These are phyloP conservation scores for Zele albiditarsus DNA, from an alignment of 2,888 invertebrate species.

Conservation along the genomic window DNA sequence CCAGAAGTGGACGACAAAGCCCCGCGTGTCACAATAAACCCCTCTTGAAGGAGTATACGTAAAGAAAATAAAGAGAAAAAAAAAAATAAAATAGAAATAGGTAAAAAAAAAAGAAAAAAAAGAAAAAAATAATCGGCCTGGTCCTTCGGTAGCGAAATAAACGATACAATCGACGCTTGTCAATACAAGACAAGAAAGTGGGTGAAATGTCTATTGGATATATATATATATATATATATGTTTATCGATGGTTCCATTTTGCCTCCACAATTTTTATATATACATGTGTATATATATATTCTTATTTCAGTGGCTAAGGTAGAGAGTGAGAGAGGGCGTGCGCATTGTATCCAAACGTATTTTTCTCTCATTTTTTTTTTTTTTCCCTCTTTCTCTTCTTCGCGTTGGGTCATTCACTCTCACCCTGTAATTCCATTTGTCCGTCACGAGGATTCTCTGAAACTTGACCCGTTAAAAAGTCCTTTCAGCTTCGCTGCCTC, in stretches of 20 bases:
- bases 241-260: background rate
- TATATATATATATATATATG: conserved; percentile 6
- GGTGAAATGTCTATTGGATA: conserved; percentile 24
- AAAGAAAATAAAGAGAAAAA: conserved; percentile 27
- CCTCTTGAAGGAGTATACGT: conserved; percentile 37
- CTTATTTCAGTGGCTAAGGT: background rate
- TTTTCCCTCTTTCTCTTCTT: background rate
- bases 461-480: conserved; percentile 71
- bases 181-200: conserved; percentile 53
- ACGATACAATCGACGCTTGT: conserved; percentile 66
- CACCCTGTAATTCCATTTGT: conserved; percentile 67
- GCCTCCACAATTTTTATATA: conserved; percentile 3
- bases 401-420: conserved; percentile 1
- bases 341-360: conserved; percentile 40
- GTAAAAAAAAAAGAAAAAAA: conserved; percentile 25
- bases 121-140: conserved; percentile 58
- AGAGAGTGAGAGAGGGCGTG: conserved; percentile 45
- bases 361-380: conserved; percentile 3
- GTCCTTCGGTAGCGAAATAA: conserved; percentile 60
- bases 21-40: conserved; percentile 64
- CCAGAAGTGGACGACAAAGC: conserved; percentile 68
- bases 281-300: conserved; percentile 18
- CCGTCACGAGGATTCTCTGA: conserved; percentile 62
- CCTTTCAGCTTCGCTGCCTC: conserved; percentile 53
- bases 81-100: too few species aligned